Evolutionary conservation across 2,797 vertebrate genomes (phyloP).

Genomic region (Coregonus suidteri): DNA sequence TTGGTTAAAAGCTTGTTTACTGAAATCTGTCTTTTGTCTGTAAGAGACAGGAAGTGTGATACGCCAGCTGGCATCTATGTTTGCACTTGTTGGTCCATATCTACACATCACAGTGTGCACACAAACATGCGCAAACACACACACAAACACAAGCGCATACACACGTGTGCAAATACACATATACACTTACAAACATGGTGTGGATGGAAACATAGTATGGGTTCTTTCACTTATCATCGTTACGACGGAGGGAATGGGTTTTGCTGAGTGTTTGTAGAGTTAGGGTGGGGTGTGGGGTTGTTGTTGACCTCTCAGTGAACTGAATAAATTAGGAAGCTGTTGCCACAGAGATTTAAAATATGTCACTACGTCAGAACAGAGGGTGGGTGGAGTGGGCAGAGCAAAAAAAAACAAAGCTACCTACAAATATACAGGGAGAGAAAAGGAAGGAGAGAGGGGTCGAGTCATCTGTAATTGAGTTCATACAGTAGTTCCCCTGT

Average conservation of each 20-base stretch:
- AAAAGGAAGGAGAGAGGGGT: neutral
- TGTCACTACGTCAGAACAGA: too few species aligned
- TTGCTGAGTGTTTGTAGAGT: neutral
- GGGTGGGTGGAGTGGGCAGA: neutral
- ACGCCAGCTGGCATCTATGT: slow-evolving; percentile 62
- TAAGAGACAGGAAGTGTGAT: slow-evolving; percentile 62
- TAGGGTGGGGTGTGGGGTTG: too few species aligned
- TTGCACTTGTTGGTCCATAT: slow-evolving; percentile 49
- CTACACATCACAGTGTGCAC: slow-evolving; percentile 1
- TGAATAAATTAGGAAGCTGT: too few species aligned
- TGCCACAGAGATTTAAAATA: too few species aligned
- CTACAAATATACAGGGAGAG: neutral
- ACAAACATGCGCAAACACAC: slow-evolving; percentile 15
- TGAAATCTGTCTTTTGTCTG: slow-evolving; percentile 72
- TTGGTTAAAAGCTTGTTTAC: slow-evolving; percentile 73
- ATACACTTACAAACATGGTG: neutral
- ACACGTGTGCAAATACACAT: neutral
- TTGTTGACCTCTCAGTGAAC: too few species aligned
- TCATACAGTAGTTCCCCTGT: neutral
- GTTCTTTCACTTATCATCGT: neutral
- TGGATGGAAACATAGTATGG: neutral
- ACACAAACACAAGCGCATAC: neutral
- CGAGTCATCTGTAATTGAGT: neutral
- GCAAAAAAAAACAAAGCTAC: neutral
- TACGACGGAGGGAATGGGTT: neutral